Evolutionary conservation across 2,797 vertebrate species (phyloP).

Genomic region (Valencia hispanica): DNA sequence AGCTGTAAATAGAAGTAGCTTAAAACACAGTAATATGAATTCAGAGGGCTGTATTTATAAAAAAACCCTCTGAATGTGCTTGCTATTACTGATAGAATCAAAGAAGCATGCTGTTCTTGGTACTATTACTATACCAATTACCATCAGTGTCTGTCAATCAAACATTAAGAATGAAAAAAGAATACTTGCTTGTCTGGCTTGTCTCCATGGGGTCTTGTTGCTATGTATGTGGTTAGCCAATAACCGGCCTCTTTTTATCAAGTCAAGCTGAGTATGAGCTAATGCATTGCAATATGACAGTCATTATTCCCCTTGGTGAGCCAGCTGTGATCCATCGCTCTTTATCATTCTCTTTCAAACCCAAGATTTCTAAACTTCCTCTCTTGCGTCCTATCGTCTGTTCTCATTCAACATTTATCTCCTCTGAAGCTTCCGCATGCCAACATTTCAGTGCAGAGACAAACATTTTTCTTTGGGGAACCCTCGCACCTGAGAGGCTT

Average conservation of each 20-base stretch:
- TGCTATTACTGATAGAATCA: neutral
- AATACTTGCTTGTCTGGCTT: conserved; percentile 53
- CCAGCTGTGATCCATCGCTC: conserved; percentile 57
- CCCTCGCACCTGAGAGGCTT: neutral
- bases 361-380: conserved; percentile 44
- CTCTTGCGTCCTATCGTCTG: conserved; percentile 22
- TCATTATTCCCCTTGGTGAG: conserved; percentile 62
- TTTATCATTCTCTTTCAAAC: conserved; percentile 33
- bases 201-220: conserved; percentile 65
- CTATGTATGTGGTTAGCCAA: conserved; percentile 59
- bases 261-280: conserved; percentile 67
- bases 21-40: neutral
- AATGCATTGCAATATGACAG: conserved; percentile 70
- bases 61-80: neutral
- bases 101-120: neutral
- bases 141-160: conserved; percentile 47
- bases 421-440: conserved; percentile 15
- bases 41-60: neutral
- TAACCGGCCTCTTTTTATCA: conserved; percentile 65
- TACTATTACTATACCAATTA: conserved; percentile 14
- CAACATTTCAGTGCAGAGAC: conserved; percentile 26
- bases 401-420: conserved; percentile 13
- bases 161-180: conserved; percentile 30
- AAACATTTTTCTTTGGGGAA: conserved; percentile 38
- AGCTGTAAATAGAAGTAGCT: neutral